A percentile compares a stretch with the other conserved stretches of the same genome.
Conservation (phyloP, 2,797 vertebrate species). For the Cossypha caffra region DNA sequence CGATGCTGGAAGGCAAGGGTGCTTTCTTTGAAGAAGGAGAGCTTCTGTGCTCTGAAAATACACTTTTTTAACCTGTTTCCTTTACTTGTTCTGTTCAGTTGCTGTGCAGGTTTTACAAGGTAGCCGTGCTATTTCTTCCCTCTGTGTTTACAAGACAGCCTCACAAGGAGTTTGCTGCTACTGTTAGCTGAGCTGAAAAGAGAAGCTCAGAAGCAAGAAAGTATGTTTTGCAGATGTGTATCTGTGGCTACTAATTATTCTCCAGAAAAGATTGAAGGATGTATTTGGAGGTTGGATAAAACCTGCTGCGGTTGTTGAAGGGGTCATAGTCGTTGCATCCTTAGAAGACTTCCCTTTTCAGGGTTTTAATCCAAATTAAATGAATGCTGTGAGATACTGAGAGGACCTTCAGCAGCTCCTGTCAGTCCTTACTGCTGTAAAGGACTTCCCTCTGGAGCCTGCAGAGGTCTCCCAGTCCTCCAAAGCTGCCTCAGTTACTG, state of each 20-base stretch:
- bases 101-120: background rate
- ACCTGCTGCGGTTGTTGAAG: background rate
- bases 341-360: background rate
- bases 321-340: background rate
- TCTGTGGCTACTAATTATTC: background rate
- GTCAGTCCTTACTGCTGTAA: background rate
- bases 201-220: background rate
- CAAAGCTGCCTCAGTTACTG: background rate
- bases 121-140: background rate
- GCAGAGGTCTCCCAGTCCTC: conserved; percentile 52
- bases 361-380: background rate
- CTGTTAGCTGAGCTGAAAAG: background rate
- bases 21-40: background rate
- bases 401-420: background rate
- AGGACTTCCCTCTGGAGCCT: conserved; percentile 39
- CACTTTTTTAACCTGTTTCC: background rate
- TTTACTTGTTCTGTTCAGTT: background rate
- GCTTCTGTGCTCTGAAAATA: background rate
- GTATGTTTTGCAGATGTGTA: background rate
- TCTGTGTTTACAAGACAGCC: background rate
- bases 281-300: background rate
- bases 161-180: background rate
- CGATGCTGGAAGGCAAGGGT: background rate
- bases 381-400: background rate
- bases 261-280: background rate